Evolutionary conservation across 1,140 invertebrate species (phyloP).

Genomic region (Planococcus citri): DNA sequence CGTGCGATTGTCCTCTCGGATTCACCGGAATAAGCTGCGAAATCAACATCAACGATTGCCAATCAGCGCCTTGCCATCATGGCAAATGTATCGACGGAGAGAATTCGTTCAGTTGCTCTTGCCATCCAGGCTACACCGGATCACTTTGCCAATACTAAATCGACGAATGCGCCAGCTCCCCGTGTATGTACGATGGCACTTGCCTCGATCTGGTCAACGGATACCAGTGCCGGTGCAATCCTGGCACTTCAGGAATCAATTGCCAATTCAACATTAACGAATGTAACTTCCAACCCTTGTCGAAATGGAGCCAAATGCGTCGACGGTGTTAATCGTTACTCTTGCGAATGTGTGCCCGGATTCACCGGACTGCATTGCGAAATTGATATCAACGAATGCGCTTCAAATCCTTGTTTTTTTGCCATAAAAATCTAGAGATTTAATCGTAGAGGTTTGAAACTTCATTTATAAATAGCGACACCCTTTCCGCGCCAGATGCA

Average conservation of each 20-base stretch:
- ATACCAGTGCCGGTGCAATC: conserved; percentile 72
- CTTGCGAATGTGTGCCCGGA: conserved; percentile 74
- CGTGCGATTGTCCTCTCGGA: conserved; percentile 70
- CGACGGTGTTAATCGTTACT: conserved; percentile 83
- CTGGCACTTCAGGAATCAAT: conserved; percentile 73
- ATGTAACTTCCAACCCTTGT: conserved; percentile 85
- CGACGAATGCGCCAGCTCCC: conserved; percentile 84
- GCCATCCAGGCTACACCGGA: conserved; percentile 80
- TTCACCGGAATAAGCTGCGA: conserved; percentile 79
- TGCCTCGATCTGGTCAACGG: conserved; percentile 82
- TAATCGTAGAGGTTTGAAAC: too few species aligned
- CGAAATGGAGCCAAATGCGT: conserved; percentile 78
- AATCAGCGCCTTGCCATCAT: conserved; percentile 70
- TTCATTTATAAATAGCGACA: too few species aligned
- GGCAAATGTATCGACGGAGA: conserved; percentile 81
- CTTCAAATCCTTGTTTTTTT: conserved; percentile 63
- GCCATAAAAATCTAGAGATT: too few species aligned
- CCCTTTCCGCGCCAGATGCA: too few species aligned
- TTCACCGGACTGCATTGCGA: conserved; percentile 83
- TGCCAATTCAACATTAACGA: conserved; percentile 94
- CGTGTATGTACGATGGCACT: conserved; percentile 67
- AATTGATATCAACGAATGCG: conserved; percentile 85
- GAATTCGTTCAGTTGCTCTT: conserved; percentile 77
- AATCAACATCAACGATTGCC: conserved; percentile 81
- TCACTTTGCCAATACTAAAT: conserved; percentile 78